phyloP scores from a whole-genome alignment of 2,113 vertebrate species.

The Ciconia maguari region DNA sequence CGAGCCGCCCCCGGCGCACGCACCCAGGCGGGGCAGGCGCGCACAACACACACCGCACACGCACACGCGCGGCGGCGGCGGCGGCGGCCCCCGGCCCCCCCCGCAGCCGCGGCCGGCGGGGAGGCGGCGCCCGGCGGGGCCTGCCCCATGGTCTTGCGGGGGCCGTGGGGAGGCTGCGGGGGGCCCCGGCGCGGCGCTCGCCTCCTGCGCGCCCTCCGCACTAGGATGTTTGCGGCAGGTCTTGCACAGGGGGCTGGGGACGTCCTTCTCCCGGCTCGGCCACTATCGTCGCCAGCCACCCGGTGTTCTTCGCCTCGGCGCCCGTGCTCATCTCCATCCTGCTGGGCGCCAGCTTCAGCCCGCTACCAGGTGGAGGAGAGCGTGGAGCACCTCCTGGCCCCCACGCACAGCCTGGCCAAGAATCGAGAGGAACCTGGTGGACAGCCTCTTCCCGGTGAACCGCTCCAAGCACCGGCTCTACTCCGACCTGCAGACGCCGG shows the following conservation, averaged over 20 bases:
- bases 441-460: constrained; percentile 95
- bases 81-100: constrained; percentile 61
- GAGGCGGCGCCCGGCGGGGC: constrained; percentile 72
- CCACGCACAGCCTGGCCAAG: constrained; percentile 96
- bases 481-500: constrained; percentile 94
- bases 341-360: constrained; percentile 95
- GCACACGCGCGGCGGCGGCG: background rate
- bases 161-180: constrained; percentile 87
- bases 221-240: constrained; percentile 96
- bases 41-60: background rate
- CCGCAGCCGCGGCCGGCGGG: constrained; percentile 64
- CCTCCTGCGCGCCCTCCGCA: constrained; percentile 82
- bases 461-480: constrained; percentile 96
- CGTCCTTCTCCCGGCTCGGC: constrained; percentile 89
- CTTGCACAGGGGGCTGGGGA: constrained; percentile 92
- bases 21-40: background rate
- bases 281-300: constrained; percentile 94
- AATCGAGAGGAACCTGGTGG: constrained; percentile 97
- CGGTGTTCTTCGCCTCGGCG: constrained; percentile 95
- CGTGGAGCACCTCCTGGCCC: constrained; percentile 92
- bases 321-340: constrained; percentile 94
- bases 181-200: constrained; percentile 77
- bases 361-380: constrained; percentile 93
- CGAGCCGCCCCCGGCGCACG: background rate
- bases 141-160: constrained; percentile 84